Percentiles rank a stretch among this genome's conserved stretches.
Evolutionary conservation across 2,888 invertebrate genomes (phyloP).

Genomic region (Mayetiola destructor): DNA sequence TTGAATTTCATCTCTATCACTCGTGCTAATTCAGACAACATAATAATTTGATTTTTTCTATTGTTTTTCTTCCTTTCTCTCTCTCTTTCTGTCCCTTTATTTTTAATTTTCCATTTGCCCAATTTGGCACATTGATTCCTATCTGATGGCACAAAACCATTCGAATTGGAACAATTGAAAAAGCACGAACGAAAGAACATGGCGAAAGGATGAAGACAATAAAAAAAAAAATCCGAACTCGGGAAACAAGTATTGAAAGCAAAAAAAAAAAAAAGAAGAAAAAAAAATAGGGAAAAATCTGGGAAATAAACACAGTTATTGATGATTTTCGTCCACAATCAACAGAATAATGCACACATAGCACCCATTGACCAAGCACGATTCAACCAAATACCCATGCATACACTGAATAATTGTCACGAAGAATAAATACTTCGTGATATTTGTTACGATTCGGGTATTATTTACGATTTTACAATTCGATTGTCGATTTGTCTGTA

Average conservation of each 20-base stretch:
- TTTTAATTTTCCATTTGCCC: too few species aligned
- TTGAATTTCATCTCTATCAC: too few species aligned
- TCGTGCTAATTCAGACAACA: too few species aligned
- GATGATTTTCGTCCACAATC: constrained; percentile 8
- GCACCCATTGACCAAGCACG: constrained; percentile 1
- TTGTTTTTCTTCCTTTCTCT: too few species aligned
- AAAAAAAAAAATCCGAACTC: background rate
- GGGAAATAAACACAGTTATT: too few species aligned
- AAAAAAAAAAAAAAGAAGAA: background rate
- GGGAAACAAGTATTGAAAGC: background rate
- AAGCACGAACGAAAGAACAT: background rate
- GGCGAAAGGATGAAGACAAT: background rate
- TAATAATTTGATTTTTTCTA: too few species aligned
- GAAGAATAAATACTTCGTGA: constrained; percentile 37
- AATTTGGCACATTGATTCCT: constrained; percentile 6
- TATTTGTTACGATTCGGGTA: constrained; percentile 33
- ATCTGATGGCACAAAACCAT: too few species aligned
- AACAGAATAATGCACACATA: background rate
- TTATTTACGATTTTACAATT: constrained; percentile 31
- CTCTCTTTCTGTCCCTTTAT: too few species aligned
- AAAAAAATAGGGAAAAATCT: background rate
- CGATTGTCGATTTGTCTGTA: constrained; percentile 1
- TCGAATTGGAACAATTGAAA: too few species aligned
- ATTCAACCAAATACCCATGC: constrained; percentile 1
- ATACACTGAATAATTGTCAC: constrained; percentile 35